Evolutionary conservation across 2,113 vertebrate species (phyloP).

Genomic region (Andinoacara biseriatus): DNA sequence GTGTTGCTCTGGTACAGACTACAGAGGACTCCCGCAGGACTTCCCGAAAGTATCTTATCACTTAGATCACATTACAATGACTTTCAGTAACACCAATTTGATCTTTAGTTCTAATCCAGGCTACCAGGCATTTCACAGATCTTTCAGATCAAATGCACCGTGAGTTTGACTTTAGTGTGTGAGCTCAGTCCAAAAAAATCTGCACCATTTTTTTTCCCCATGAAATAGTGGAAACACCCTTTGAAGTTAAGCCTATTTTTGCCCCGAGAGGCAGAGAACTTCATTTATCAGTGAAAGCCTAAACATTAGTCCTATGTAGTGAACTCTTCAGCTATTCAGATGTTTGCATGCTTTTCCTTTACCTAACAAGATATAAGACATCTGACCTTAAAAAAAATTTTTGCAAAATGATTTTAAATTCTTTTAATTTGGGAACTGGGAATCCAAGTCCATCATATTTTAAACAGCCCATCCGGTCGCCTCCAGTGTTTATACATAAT

Average conservation of each 20-base stretch:
- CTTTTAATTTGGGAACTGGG: not conserved
- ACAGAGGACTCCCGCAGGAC: conserved; percentile 46
- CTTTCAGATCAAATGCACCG: conserved; percentile 58
- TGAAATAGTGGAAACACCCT: conserved; percentile 51
- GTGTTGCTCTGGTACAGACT: conserved; percentile 22
- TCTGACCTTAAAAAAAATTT: not conserved
- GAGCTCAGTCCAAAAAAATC: conserved; percentile 40
- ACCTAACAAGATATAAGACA: conserved; percentile 20
- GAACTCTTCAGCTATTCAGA: conserved; percentile 19
- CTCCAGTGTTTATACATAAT: not conserved
- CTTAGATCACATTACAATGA: conserved; percentile 63
- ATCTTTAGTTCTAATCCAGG: conserved; percentile 60
- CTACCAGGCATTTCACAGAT: conserved; percentile 56
- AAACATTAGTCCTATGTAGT: conserved; percentile 26
- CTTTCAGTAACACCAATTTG: conserved; percentile 54
- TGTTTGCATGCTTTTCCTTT: not conserved
- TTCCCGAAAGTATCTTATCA: conserved; percentile 51
- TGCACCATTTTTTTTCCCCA: conserved; percentile 6
- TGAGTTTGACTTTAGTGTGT: conserved; percentile 40
- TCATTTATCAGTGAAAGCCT: conserved; percentile 40
- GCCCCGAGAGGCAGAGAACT: conserved; percentile 26
- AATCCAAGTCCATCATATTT: not conserved
- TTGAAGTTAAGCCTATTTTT: conserved; percentile 60
- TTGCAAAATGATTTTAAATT: not conserved
- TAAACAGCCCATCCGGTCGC: not conserved